These are phyloP conservation scores for Drosophila paramelanica DNA, from an alignment of 2,888 invertebrate species.

Conservation along the genomic window DNA sequence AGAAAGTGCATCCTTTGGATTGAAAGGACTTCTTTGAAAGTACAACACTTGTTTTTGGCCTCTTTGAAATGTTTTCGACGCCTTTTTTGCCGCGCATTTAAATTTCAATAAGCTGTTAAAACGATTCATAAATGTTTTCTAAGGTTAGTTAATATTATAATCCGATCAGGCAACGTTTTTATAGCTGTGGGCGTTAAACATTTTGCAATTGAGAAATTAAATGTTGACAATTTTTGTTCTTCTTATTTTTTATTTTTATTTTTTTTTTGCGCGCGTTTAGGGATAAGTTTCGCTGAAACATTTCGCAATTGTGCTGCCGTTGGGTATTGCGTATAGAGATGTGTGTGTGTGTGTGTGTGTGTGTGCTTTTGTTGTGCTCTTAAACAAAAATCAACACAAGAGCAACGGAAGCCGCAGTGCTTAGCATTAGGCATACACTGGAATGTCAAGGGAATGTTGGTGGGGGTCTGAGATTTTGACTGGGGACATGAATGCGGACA, in stretches of 20 bases:
- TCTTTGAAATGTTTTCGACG: too few species aligned
- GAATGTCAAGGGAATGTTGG: slow-evolving; percentile 33
- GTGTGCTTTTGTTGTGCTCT: slow-evolving; percentile 49
- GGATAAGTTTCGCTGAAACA: slow-evolving; percentile 17
- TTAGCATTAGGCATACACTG: slow-evolving; percentile 41
- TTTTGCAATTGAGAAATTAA: slow-evolving; percentile 19
- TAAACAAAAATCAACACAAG: slow-evolving; percentile 64
- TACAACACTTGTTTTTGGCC: too few species aligned
- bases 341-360: slow-evolving; percentile 10
- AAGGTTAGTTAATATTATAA: neutral
- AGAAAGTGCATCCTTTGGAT: too few species aligned
- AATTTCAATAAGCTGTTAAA: neutral
- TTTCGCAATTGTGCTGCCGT: slow-evolving; percentile 6
- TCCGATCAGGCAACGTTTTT: slow-evolving; percentile 6
- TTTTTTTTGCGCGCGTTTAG: neutral
- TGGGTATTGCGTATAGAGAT: neutral
- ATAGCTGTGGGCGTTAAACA: slow-evolving; percentile 2
- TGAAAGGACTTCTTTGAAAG: too few species aligned
- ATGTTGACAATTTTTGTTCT: slow-evolving; percentile 13
- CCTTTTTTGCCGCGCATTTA: too few species aligned
- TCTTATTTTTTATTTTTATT: too few species aligned
- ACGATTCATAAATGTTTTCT: too few species aligned
- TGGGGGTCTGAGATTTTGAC: too few species aligned
- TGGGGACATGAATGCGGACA: neutral
- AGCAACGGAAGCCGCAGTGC: slow-evolving; percentile 41